A percentile compares a stretch with the other conserved stretches of the same genome.
Conservation (phyloP, 2,888 invertebrate species). For the Ophion ventricosus region DNA sequence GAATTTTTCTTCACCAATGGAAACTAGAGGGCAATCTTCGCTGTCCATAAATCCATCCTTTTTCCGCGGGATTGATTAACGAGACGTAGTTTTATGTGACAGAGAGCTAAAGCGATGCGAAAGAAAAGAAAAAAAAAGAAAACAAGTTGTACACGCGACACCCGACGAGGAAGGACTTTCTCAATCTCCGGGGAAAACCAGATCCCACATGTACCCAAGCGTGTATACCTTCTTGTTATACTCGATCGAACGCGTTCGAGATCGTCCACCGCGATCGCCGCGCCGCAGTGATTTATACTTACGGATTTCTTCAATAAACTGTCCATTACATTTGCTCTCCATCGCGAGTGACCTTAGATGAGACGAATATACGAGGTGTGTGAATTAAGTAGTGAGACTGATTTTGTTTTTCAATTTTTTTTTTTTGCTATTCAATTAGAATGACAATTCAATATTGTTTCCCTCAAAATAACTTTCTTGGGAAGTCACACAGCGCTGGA, state of each 20-base stretch:
- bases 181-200: slow-evolving; percentile 62
- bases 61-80: slow-evolving; percentile 43
- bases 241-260: slow-evolving; percentile 8
- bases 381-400: too few species aligned
- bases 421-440: too few species aligned
- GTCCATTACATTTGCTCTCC: slow-evolving; percentile 28
- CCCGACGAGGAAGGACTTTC: slow-evolving; percentile 60
- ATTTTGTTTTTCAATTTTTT: too few species aligned
- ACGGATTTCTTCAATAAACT: slow-evolving; percentile 15
- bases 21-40: slow-evolving; percentile 47
- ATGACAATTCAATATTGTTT: too few species aligned
- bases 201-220: slow-evolving; percentile 29
- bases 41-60: slow-evolving; percentile 41
- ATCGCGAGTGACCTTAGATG: slow-evolving; percentile 16
- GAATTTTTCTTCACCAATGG: slow-evolving; percentile 62
- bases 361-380: too few species aligned
- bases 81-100: slow-evolving; percentile 25
- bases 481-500: too few species aligned
- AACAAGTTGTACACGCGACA: slow-evolving; percentile 13
- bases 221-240: slow-evolving; percentile 9
- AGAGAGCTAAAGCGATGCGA: slow-evolving; percentile 11
- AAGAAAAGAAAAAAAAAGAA: neutral
- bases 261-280: neutral
- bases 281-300: slow-evolving; percentile 25
- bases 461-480: too few species aligned